Conservation (phyloP, 2,888 invertebrate species). For the Synergus japonicus region DNA sequence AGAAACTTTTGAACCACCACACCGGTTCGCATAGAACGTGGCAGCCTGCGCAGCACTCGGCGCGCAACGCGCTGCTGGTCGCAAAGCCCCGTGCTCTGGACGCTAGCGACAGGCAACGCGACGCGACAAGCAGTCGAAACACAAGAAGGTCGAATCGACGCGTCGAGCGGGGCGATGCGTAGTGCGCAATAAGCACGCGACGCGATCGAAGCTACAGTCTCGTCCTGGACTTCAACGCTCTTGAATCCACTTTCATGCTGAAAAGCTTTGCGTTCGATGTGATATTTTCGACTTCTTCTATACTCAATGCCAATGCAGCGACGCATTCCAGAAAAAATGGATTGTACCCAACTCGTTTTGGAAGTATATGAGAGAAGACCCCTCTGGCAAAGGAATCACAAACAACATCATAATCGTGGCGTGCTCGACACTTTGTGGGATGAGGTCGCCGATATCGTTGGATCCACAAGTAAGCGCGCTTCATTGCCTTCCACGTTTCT, state of each 20-base stretch:
- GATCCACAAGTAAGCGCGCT: slow-evolving; percentile 29
- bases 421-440: slow-evolving; percentile 15
- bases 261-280: slow-evolving; percentile 11
- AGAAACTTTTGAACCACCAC: neutral
- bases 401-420: slow-evolving; percentile 14
- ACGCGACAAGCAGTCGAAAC: slow-evolving; percentile 22
- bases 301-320: neutral
- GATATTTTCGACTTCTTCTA: neutral
- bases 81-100: neutral
- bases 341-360: slow-evolving; percentile 6
- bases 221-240: slow-evolving; percentile 1
- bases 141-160: slow-evolving; percentile 8
- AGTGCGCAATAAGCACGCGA: slow-evolving; percentile 34
- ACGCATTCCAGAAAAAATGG: slow-evolving; percentile 31
- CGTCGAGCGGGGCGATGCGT: slow-evolving; percentile 18
- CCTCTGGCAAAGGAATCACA: slow-evolving; percentile 29
- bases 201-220: slow-evolving; percentile 17
- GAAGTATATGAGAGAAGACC: slow-evolving; percentile 18
- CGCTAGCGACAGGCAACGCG: slow-evolving; percentile 39
- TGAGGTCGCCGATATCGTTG: slow-evolving; percentile 18
- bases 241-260: neutral
- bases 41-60: slow-evolving; percentile 5
- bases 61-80: slow-evolving; percentile 32
- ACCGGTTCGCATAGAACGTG: neutral
- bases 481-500: neutral